Percentiles rank a stretch among this genome's conserved stretches.
These are phyloP conservation scores for Augiades crinisus DNA, from an alignment of 2,888 invertebrate genomes.

Conservation along the genomic window DNA sequence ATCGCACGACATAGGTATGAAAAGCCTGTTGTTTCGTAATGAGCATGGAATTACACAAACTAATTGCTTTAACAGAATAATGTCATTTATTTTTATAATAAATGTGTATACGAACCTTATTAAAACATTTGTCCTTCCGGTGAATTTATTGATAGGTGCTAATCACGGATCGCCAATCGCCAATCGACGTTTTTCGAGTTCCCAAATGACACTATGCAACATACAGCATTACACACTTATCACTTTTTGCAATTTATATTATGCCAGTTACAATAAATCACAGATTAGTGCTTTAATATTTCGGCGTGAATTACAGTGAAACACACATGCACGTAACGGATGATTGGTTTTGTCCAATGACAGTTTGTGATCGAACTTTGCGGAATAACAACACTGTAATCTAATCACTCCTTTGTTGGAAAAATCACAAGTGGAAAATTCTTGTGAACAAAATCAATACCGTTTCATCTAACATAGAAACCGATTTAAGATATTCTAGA, in stretches of 20 bases:
- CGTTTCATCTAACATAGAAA: conserved; percentile 39
- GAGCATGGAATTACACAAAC: conserved; percentile 29
- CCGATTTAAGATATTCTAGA: conserved; percentile 10
- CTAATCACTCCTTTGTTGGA: conserved; percentile 45
- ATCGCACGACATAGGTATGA: conserved; percentile 36
- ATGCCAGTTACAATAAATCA: conserved; percentile 33
- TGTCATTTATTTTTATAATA: conserved; percentile 32
- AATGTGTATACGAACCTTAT: conserved; percentile 63
- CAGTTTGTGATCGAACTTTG: conserved; percentile 52
- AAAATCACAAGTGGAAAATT: conserved; percentile 47
- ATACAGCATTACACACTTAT: conserved; percentile 37
- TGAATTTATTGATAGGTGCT: conserved; percentile 57
- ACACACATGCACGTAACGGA: conserved; percentile 61
- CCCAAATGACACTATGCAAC: conserved; percentile 39
- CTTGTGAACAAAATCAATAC: conserved; percentile 55
- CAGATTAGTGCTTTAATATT: not conserved
- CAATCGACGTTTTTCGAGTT: conserved; percentile 43
- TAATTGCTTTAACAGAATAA: conserved; percentile 27
- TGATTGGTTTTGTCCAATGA: conserved; percentile 63
- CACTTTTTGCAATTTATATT: conserved; percentile 34
- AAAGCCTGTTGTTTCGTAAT: conserved; percentile 43
- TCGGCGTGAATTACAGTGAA: conserved; percentile 32
- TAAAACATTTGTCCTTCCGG: conserved; percentile 76
- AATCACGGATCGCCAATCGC: conserved; percentile 51
- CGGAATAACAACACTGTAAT: conserved; percentile 47